Evolutionary conservation across 1,140 invertebrate genomes (phyloP), one percentile per base, ranked within the genome.

Genomic region (Listronotus oregonensis): DNA sequence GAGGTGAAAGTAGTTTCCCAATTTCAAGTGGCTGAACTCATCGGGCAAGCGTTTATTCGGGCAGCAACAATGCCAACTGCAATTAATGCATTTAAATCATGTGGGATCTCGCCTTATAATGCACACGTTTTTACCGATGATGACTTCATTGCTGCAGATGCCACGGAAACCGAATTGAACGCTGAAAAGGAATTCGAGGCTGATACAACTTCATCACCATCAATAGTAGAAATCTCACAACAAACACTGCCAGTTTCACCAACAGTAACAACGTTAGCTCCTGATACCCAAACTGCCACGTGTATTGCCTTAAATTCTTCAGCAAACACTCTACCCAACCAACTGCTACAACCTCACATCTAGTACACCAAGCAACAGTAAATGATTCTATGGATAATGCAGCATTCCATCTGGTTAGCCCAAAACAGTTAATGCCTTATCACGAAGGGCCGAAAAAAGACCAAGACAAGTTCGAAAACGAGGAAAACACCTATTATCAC

Each of bases 191-290:
- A 51, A 21, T 8, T 9, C 15, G 21, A 47, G 68, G 69, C 34
- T 32, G 61, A 52, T 69, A 70, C 49, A 74, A 70, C 69, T 42
- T 71, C 21, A 50, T 67, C 12, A 71, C 70, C 42, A 69, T 66
- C 27, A 60, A 42, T 12, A n/a, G n/a, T n/a, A n/a, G n/a, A n/a
- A 43, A 46, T 17, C 42, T 47, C 44, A 27, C 18, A 32, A 56
- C 11, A n/a, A 21, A 44, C 18, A 42, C 39, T n/a, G 49, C 31
- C 21, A 64, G 74, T 31, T n/a, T n/a, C n/a, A 8, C 9, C 7
- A 31, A 51, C 49, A 51, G 17, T 31, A 51, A 51, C 10, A 18
- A 8, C 49, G 17, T 51, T 18, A 51, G 9, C 49, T 51, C 21
- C 15, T 10, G 15, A 21, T 31, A 11, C 49, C 9, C 15, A 51